Evolutionary conservation across 2,797 vertebrate genomes (phyloP).

Genomic region (Numenius phaeopus): DNA sequence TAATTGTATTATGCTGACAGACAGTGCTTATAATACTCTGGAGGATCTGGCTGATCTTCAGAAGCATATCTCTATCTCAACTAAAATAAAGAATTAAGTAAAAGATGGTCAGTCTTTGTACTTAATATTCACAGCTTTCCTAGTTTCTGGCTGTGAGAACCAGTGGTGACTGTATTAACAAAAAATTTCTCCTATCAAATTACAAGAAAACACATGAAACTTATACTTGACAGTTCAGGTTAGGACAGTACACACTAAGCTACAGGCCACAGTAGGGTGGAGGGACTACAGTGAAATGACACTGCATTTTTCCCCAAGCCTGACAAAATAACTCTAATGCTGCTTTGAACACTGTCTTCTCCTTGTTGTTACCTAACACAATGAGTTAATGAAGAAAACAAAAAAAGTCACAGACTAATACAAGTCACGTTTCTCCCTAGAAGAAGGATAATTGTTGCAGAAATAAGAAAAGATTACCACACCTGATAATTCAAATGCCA

Average conservation of each 20-base stretch:
- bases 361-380: background rate
- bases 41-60: conserved; percentile 23
- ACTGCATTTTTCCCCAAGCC: conserved; percentile 11
- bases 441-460: background rate
- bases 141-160: background rate
- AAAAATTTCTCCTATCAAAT: background rate
- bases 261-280: background rate
- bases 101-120: conserved; percentile 2
- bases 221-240: background rate
- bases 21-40: conserved; percentile 37
- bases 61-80: background rate
- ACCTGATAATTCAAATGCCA: conserved; percentile 21
- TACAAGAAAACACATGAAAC: conserved; percentile 8
- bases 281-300: background rate
- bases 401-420: conserved; percentile 41
- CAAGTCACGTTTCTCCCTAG: conserved; percentile 1
- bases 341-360: background rate
- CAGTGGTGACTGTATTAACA: background rate
- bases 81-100: conserved; percentile 32
- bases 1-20: conserved; percentile 57
- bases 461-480: conserved; percentile 30
- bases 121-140: background rate
- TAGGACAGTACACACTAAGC: background rate
- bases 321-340: background rate
- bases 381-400: conserved; percentile 25